Evolutionary conservation across 2,797 vertebrate genomes (phyloP), one percentile per base, ranked within the genome.

Genomic region (Sardinella longiceps): DNA sequence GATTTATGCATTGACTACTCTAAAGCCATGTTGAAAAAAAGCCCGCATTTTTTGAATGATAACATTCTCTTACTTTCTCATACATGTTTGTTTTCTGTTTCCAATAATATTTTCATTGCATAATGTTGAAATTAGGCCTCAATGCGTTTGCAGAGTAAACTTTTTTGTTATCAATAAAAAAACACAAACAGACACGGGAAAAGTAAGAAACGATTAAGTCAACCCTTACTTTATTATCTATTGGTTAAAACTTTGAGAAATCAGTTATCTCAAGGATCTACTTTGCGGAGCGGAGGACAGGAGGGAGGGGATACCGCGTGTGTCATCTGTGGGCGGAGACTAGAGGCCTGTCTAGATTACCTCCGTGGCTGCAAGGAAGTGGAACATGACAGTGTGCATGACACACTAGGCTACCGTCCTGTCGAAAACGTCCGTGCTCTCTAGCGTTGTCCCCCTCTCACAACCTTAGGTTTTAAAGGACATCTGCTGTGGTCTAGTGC

Each of bases 261-360:
- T n/a, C 37, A 23, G 6, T 50, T 63, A 45, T 70, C 11, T 48
- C 15, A 20, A 20, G 56, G 43, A 0, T 82, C 33, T 53, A 37
- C 12, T 58, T 56, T 82, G 50, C 56, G 39, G n/a, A 39, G 53
- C n/a, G n/a, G 50, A n/a, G 3, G 20, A 80, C 56, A 15, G 28
- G 37, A 51, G 6, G 28, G 48, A 28, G 25, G 46, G 30, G 81
- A 37, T 46, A 82, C 30, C 81, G 56, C 0, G 53, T 9, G 56
- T 77, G 70, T 43, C 70, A 77, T 77, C 70, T 77, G 81, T 81
- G 28, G 87, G 87, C 83, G 87, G 56, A 12, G 81, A 51, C 30
- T 80, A 1, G 12, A 37, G 43, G 7, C 14, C 80, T 2, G 70
- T 43, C 70, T 77, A 77, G 70, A 77, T 77, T 77, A 63, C 43